Percentiles rank a stretch among this genome's conserved stretches.
phyloP scores from a whole-genome alignment of 1,140 invertebrate genomes.

The Drosophila kurseongensis region DNA sequence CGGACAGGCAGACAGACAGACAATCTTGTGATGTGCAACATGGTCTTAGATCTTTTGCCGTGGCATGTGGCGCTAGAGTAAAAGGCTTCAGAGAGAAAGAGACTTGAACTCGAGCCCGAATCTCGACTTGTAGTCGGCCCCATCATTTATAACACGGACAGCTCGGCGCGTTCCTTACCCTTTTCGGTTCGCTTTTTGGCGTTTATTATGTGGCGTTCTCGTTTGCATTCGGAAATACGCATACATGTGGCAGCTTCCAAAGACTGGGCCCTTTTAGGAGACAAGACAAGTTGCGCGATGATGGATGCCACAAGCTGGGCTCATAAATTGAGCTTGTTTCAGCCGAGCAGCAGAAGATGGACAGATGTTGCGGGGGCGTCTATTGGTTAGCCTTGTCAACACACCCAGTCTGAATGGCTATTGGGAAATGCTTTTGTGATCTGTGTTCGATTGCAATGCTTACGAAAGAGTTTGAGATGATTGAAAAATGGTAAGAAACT shows the following conservation, averaged over 20 bases:
- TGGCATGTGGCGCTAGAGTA: constrained; percentile 73
- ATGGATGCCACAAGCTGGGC: constrained; percentile 63
- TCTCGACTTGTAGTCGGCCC: constrained; percentile 31
- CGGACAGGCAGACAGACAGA: constrained; percentile 12
- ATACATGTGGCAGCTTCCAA: constrained; percentile 6
- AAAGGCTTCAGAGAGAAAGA: constrained; percentile 44
- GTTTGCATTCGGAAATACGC: constrained; percentile 33
- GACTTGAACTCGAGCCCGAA: constrained; percentile 22
- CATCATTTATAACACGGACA: constrained; percentile 73
- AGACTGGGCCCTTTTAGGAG: constrained; percentile 45
- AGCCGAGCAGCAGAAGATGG: constrained; percentile 12
- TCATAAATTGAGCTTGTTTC: constrained; percentile 66
- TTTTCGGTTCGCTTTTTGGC: constrained; percentile 33
- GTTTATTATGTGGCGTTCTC: constrained; percentile 50
- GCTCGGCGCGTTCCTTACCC: constrained; percentile 37
- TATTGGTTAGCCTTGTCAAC: constrained; percentile 56
- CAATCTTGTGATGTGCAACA: constrained; percentile 42
- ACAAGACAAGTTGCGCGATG: constrained; percentile 53
- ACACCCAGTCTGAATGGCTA: constrained; percentile 47
- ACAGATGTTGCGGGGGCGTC: constrained; percentile 43
- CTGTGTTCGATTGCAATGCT: constrained; percentile 13
- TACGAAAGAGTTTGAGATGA: constrained; percentile 14
- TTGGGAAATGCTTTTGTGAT: constrained; percentile 45
- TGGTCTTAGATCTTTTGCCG: constrained; percentile 74
- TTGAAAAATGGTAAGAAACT: constrained; percentile 8